Conservation (phyloP, 2,113 vertebrate genomes). For the Leptobrachium ailaonicum region DNA sequence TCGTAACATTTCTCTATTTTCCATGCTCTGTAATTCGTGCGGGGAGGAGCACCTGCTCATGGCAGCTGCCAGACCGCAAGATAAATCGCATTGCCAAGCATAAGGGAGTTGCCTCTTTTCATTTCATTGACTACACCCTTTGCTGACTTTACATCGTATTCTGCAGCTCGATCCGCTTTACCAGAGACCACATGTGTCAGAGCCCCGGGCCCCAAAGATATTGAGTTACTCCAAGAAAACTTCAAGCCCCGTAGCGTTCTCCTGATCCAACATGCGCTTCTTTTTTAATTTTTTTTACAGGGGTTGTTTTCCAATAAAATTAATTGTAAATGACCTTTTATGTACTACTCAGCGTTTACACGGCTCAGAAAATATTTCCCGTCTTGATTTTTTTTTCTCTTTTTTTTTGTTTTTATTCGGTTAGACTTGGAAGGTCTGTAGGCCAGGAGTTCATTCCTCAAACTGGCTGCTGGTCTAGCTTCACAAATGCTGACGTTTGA, state of each 20-base stretch:
- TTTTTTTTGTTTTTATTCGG: conserved; percentile 23
- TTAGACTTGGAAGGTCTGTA: conserved; percentile 29
- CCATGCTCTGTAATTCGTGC: conserved; percentile 48
- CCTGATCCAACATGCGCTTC: background rate
- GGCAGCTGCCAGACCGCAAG: conserved; percentile 57
- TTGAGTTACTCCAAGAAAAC: conserved; percentile 55
- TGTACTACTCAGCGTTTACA: conserved; percentile 12
- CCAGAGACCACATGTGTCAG: conserved; percentile 42
- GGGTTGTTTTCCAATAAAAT: conserved; percentile 19
- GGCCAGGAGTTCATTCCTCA: conserved; percentile 19
- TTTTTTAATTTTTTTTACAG: background rate
- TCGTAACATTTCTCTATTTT: conserved; percentile 51
- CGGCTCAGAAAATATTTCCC: conserved; percentile 28
- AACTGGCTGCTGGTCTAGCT: background rate
- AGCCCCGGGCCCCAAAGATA: conserved; percentile 50
- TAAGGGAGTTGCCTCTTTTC: conserved; percentile 56
- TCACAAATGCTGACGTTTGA: conserved; percentile 6
- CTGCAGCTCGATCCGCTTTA: conserved; percentile 53
- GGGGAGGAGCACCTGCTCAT: conserved; percentile 58
- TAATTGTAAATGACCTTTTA: conserved; percentile 21
- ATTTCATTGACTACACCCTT: conserved; percentile 61
- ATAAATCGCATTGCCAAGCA: conserved; percentile 53
- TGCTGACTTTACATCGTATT: conserved; percentile 52
- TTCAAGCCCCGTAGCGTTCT: conserved; percentile 51
- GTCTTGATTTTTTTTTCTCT: background rate